Conservation (phyloP, 1,140 invertebrate species). For the Globodera rostochiensis region DNA sequence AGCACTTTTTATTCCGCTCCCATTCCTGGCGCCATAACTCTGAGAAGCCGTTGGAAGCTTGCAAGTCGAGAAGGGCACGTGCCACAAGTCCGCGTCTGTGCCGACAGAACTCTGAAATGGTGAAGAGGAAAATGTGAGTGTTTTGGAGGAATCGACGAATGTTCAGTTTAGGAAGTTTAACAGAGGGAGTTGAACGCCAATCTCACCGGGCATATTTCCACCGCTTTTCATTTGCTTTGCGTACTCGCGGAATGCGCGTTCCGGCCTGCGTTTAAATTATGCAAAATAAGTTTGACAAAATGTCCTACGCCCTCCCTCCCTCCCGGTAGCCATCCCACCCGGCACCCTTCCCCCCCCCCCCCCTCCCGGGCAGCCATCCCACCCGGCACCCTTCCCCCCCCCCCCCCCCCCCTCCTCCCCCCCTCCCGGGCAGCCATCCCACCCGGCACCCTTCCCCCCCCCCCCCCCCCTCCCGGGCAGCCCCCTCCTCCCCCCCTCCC, state of each 20-base stretch:
- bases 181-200: not conserved
- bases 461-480: too few species aligned
- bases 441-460: too few species aligned
- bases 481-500: too few species aligned
- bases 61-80: slow-evolving; percentile 56
- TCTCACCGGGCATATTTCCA: slow-evolving; percentile 48
- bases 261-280: slow-evolving; percentile 31
- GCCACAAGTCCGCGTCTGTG: slow-evolving; percentile 56
- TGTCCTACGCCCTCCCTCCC: not conserved
- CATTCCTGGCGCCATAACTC: slow-evolving; percentile 55
- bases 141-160: not conserved
- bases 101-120: slow-evolving; percentile 44
- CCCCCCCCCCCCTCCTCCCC: not conserved
- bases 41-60: slow-evolving; percentile 52
- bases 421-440: too few species aligned
- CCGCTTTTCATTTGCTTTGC: slow-evolving; percentile 56
- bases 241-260: slow-evolving; percentile 59
- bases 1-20: slow-evolving; percentile 43
- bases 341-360: too few species aligned
- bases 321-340: too few species aligned
- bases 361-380: too few species aligned
- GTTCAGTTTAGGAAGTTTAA: not conserved
- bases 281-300: not conserved
- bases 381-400: too few species aligned
- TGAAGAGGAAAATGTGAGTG: too few species aligned